Conservation (phyloP, 2,797 vertebrate genomes). For the Macroramphosus scolopax region DNA sequence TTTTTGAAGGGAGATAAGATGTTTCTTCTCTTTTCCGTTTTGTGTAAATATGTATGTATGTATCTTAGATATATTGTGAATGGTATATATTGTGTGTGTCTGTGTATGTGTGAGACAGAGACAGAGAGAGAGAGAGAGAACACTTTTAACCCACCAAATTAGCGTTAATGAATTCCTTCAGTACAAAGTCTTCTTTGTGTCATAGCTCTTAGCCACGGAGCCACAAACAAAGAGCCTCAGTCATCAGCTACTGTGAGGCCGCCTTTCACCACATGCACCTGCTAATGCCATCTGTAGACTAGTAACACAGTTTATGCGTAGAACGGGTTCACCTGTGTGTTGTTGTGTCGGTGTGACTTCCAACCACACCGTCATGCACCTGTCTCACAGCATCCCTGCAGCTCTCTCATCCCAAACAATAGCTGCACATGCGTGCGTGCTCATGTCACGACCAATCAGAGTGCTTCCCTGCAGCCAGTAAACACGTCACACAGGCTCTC, state of each 20-base stretch:
- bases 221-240: conserved; percentile 64
- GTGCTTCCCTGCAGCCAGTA: conserved; percentile 26
- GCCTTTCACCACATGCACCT: conserved; percentile 67
- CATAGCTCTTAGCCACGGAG: conserved; percentile 29
- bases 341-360: conserved; percentile 49
- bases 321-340: conserved; percentile 44
- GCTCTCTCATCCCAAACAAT: conserved; percentile 31
- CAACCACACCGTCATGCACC: conserved; percentile 49
- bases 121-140: not conserved
- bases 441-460: conserved; percentile 39
- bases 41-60: no score
- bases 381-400: conserved; percentile 54
- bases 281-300: conserved; percentile 40
- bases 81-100: no score
- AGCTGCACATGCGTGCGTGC: conserved; percentile 28
- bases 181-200: conserved; percentile 70
- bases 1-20: no score
- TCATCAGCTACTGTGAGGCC: conserved; percentile 55
- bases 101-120: no score
- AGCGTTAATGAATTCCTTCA: conserved; percentile 68
- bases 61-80: no score
- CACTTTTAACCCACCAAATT: conserved; percentile 45
- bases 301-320: conserved; percentile 17
- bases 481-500: conserved; percentile 15
- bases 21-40: no score